Conservation (phyloP, 2,888 invertebrate species). For the Labia minor region DNA sequence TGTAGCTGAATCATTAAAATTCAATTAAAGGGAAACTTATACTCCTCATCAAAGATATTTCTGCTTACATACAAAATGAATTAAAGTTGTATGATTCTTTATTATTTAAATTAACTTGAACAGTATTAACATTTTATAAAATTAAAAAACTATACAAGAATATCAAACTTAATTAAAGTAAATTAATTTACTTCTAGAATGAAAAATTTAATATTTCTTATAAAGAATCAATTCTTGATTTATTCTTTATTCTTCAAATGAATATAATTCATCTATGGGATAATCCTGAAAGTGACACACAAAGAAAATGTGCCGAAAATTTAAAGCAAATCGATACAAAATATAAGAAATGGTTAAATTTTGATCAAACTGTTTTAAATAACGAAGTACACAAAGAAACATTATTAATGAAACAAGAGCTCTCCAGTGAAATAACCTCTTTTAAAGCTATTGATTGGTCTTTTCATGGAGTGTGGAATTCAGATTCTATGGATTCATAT, state of each 20-base stretch:
- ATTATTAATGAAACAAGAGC: background rate
- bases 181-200: background rate
- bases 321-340: background rate
- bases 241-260: background rate
- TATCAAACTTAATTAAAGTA: too few relatives aligned
- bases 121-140: too few relatives aligned
- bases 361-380: background rate
- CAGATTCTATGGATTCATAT: background rate
- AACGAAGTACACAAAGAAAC: background rate
- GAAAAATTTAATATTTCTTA: background rate
- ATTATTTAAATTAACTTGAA: too few relatives aligned
- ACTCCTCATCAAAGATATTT: too few relatives aligned
- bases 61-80: too few relatives aligned
- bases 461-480: background rate
- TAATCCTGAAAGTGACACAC: background rate
- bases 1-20: too few relatives aligned
- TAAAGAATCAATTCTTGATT: background rate
- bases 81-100: too few relatives aligned
- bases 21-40: too few relatives aligned
- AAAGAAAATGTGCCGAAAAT: background rate
- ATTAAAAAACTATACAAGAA: too few relatives aligned
- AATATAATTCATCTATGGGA: background rate
- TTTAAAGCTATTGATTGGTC: background rate
- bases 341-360: slow-evolving; percentile 2
- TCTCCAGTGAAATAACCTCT: background rate